Evolutionary conservation across 1,140 invertebrate species (phyloP), one percentile per base, ranked within the genome.

Genomic region (Lethrus apterus): DNA sequence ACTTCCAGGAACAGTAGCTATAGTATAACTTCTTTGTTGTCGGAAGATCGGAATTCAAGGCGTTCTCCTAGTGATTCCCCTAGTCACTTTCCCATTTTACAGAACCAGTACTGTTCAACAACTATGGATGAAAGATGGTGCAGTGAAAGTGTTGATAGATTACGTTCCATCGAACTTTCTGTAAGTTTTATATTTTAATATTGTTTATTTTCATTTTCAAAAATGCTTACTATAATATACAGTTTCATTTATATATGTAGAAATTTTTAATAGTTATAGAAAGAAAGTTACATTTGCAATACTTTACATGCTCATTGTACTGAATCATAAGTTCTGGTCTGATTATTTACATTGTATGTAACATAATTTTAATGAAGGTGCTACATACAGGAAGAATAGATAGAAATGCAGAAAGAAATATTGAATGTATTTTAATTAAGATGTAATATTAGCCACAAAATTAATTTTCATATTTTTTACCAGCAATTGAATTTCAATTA

Each of bases 1-100:
- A 48, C 55, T 18, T 23, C 55, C 13, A 44, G 50, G 30, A 65
- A 65, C 46, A 57, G 80, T 58, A 84, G 79, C 51, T 84, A 84
- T 66, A 86, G 83, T 68, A 86, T 86, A 65, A 83, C 82, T 50
- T 85, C 83, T 50, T 69, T 86, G 56, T 66, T 86, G 44, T 81
- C 80, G 14, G 64, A 64, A 15, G 64, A 66, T 52, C 56, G 55
- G 46, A 56, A 54, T 32, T 45, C 47, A 3, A 59, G 55, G 48
- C 52, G 54, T 31, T 62, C 58, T 23, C 61, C 59, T 8, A 59
- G 52, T 43, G 56, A 58, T 32, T 66, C 63, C 44, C 63, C 64
- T 63, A 66, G 61, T 64, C 63, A 63, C 49, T 66, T 57, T 55
- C 52, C 55, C 23, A 20, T 52, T 15, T 20, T 46, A 14, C 52